A percentile compares a stretch with the other conserved stretches of the same genome.
Conservation (phyloP, 37 sponge, comb jelly and placozoan species). For the Agelas oroides region DNA sequence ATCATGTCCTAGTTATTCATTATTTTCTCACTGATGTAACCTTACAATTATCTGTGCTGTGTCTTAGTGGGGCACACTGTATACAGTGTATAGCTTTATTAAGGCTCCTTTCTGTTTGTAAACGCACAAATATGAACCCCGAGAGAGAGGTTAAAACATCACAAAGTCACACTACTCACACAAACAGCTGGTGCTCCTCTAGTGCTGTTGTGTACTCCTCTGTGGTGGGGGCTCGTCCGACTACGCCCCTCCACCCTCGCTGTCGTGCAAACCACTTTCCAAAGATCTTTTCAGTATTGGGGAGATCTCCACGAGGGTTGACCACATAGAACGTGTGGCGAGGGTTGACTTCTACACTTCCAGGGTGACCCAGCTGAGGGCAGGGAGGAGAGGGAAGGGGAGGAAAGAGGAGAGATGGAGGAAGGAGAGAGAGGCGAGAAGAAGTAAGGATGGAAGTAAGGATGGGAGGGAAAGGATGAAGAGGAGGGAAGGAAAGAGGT, state of each 20-base stretch:
- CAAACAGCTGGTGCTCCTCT: constrained; percentile 58
- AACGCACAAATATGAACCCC: no score
- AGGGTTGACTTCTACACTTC: constrained; percentile 8
- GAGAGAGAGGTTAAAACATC: no score
- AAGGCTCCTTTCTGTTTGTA: no score
- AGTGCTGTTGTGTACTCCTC: constrained; percentile 46
- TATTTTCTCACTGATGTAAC: no score
- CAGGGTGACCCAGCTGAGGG: background rate
- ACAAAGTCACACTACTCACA: no score
- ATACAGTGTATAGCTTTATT: no score
- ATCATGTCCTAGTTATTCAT: no score
- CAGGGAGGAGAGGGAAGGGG: background rate
- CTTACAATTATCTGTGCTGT: no score
- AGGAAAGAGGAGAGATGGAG: background rate
- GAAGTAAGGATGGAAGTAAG: no score
- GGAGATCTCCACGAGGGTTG: constrained; percentile 76
- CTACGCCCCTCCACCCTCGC: constrained; percentile 72
- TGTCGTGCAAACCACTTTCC: constrained; percentile 56
- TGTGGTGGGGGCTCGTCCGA: constrained; percentile 48
- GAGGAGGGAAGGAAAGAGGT: no score
- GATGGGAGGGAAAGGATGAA: no score
- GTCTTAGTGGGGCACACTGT: no score
- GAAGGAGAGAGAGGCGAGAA: background rate
- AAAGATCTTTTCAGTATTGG: constrained; percentile 72
- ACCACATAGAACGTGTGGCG: constrained; percentile 68